Base-by-base conservation (phyloP, 2,888 invertebrate genomes). In the Drosophila koepferae region DNA sequence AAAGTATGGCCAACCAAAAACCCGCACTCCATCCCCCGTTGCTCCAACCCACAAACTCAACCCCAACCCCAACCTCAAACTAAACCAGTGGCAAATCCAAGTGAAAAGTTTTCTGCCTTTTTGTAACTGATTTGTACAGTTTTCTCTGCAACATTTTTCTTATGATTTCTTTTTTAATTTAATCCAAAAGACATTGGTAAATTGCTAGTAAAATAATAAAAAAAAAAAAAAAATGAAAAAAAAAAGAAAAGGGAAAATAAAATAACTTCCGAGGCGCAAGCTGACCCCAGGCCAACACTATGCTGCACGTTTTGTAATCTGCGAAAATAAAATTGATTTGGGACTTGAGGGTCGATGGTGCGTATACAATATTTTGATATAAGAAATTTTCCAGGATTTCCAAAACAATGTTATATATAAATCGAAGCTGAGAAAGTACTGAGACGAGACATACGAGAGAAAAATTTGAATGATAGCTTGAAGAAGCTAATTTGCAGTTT, bases 101-200 rank as follows among this genome's bases (percentile, higher is more conserved):
- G 71, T 71, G 77, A 77, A 86, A 89, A 85, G 87, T 86, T 86
- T 86, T 61, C 61, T 72, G 79, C 69, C 63, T 77, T 78, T 79
- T 82, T 90, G 78, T 79, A 82, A 86, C 86, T 88, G 86, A 86
- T 86, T 86, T 90, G 83, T 86, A 86, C 79, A 74, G 61, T 86
- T 89, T 78, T 80, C 76, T 49, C 28, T 40, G 61, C 61, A 68
- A 68, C 56, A 73, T 80, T 82, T 75, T 74, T 74, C 78, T 82
- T 89, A 82, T 82, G 73, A 88, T 89, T 89, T 78, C 86, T 76
- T 85, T 79, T 87, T 89, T 89, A 89, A 86, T 89, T 89, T 85
- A 88, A 86, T 89, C 86, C 73, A 72, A 81, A 88, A 89, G 89
- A 81, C 83, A 84, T 86, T 89, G 87, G 84, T 81, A 89, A 85